Base-by-base conservation (phyloP, 2,888 invertebrate species). In the Epinotia demarniana region DNA sequence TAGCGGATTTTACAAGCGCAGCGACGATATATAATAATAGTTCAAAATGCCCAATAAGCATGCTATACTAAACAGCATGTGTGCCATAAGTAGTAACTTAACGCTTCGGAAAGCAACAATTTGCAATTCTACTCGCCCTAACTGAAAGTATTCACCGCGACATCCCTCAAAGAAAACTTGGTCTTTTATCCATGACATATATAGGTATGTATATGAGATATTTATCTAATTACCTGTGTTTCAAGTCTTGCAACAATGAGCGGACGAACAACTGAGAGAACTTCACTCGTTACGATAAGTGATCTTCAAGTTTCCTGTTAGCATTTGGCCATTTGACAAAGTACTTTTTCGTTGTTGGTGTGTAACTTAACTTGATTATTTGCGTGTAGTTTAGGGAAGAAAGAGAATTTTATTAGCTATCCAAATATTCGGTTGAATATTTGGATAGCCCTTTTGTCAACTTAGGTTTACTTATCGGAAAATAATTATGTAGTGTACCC, bases 291-390 rank as follows among this genome's bases (percentile, higher is more conserved):
- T 61, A 61, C 61, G 53, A n/a, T 55, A 55, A 66, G 64, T 23
- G 33, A 46, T 71, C 27, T 66, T 8, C 46, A 61, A 75, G 60
- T 66, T 70, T 66, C 55, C 19, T 53, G n/a, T 60, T 23, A 64
- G 73, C 23, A 33, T 18, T 74, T 64, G 62, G 74, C 46, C 19
- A n/a, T 69, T 69, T 74, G 74, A 55, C 73, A 72, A 66, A 68
- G 11, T 58, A 5, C 27, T n/a, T 12, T 12, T 23, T n/a, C n/a
- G 6, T 9, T 57, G 8, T 19, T 16, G 6, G 62, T 18, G 23
- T 23, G 58, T 60, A 60, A 27, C 58, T 60, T 23, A 18, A 39
- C 39, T 55, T 55, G 12, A 13, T 13, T 13, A 4, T 46, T 46
- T 46, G 46, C 46, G 3, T 13, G 46, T 46, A 12, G n/a, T n/a